Conservation (phyloP, 2,888 invertebrate species). For the Yponomeuta evonymella region DNA sequence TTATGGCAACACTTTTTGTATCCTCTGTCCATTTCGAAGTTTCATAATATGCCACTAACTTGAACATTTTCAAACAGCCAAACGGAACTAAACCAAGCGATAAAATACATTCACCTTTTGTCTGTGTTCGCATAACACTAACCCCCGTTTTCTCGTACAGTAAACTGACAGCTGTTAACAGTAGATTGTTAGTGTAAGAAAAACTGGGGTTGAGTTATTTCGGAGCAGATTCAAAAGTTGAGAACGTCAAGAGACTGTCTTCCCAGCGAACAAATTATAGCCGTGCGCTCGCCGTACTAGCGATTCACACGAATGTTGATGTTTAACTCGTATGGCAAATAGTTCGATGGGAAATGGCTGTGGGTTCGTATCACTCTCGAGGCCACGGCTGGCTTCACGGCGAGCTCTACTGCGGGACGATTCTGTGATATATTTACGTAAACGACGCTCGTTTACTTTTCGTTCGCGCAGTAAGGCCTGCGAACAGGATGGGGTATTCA, state of each 20-base stretch:
- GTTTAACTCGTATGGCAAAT: not conserved
- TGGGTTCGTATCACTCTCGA: not conserved
- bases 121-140: no score
- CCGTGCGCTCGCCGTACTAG: not conserved
- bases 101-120: no score
- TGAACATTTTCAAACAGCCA: no score
- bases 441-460: conserved; percentile 7
- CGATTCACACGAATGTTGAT: not conserved
- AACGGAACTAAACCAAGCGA: no score
- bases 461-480: conserved; percentile 9
- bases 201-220: no score
- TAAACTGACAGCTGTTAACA: not conserved
- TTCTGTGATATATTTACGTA: conserved; percentile 18
- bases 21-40: no score
- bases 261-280: not conserved
- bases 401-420: conserved; percentile 4
- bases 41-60: no score
- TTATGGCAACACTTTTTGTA: no score
- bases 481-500: not conserved
- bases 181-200: no score
- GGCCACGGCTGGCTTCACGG: not conserved
- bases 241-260: not conserved
- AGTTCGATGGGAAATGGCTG: not conserved
- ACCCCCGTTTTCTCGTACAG: not conserved
- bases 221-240: no score